Percentiles rank a stretch among this genome's conserved stretches.
These are phyloP conservation scores for Austrolebias charrua DNA, from an alignment of 2,797 vertebrate species.

Conservation along the genomic window DNA sequence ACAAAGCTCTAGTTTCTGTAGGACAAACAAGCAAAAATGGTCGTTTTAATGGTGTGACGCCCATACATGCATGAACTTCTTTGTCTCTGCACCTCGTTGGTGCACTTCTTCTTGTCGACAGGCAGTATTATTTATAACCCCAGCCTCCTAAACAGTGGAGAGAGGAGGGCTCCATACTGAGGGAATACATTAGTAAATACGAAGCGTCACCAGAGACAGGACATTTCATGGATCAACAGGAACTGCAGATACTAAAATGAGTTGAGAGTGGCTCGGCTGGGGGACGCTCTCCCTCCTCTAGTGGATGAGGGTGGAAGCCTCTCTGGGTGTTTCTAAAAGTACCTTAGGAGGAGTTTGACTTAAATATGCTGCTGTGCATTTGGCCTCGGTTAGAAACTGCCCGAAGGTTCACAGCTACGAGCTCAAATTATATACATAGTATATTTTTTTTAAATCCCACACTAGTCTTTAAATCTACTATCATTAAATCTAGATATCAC, in stretches of 20 bases:
- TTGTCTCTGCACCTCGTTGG: conserved; percentile 60
- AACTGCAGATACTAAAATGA: conserved; percentile 93
- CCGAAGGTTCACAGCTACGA: conserved; percentile 28
- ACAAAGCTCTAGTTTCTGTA: conserved; percentile 82
- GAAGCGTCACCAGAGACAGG: conserved; percentile 91
- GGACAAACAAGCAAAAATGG: conserved; percentile 83
- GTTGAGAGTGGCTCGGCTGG: conserved; percentile 87
- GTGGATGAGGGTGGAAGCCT: conserved; percentile 78
- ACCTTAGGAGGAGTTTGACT: conserved; percentile 80
- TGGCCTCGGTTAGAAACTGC: conserved; percentile 49
- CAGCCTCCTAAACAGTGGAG: conserved; percentile 87
- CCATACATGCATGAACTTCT: conserved; percentile 78
- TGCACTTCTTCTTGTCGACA: conserved; percentile 56
- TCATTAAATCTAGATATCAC: too few relatives aligned
- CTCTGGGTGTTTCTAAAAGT: conserved; percentile 76
- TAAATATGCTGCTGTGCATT: conserved; percentile 76
- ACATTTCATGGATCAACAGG: conserved; percentile 97
- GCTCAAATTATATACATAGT: not conserved
- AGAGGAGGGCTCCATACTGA: conserved; percentile 85
- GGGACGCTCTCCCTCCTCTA: conserved; percentile 73
- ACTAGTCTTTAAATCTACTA: conserved; percentile 6
- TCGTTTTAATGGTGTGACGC: conserved; percentile 84
- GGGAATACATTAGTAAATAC: conserved; percentile 95
- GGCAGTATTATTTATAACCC: conserved; percentile 90
- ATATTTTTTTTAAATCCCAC: too few relatives aligned